Conservation (phyloP, 2,113 vertebrate species). For the Puntigrus tetrazona region DNA sequence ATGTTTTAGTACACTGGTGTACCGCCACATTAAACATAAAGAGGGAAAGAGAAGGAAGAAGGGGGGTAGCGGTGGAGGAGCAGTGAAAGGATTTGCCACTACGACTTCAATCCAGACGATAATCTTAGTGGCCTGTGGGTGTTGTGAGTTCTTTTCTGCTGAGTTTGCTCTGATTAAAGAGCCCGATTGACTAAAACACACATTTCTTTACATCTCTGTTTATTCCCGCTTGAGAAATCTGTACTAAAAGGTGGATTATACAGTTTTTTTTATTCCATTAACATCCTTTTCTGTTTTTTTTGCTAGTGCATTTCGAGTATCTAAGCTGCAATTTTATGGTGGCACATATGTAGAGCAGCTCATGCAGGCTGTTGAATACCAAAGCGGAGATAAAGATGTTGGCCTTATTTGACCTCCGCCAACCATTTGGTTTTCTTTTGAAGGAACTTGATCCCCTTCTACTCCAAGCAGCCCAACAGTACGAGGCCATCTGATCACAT, state of each 20-base stretch:
- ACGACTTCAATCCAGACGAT: conserved; percentile 43
- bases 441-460: conserved; percentile 21
- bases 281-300: not conserved
- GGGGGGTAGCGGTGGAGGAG: conserved; percentile 3
- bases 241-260: not conserved
- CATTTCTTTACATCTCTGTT: conserved; percentile 27
- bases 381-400: conserved; percentile 7
- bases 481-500: conserved; percentile 23
- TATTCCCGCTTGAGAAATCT: not conserved
- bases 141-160: conserved; percentile 21
- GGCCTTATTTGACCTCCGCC: conserved; percentile 21
- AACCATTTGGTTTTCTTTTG: conserved; percentile 23
- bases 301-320: conserved; percentile 36
- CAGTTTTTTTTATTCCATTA: not conserved
- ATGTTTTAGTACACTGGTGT: conserved; percentile 60
- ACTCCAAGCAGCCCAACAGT: conserved; percentile 9
- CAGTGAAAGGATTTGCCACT: conserved; percentile 38
- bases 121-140: conserved; percentile 47
- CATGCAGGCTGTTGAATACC: conserved; percentile 22
- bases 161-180: conserved; percentile 28
- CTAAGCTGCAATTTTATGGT: conserved; percentile 21
- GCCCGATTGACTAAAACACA: conserved; percentile 36
- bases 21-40: conserved; percentile 58
- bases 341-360: conserved; percentile 6
- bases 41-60: conserved; percentile 28